A percentile compares a stretch with the other conserved stretches of the same genome.
These are phyloP conservation scores for Oryzaephilus surinamensis DNA, from an alignment of 1,140 invertebrate genomes.

Conservation along the genomic window DNA sequence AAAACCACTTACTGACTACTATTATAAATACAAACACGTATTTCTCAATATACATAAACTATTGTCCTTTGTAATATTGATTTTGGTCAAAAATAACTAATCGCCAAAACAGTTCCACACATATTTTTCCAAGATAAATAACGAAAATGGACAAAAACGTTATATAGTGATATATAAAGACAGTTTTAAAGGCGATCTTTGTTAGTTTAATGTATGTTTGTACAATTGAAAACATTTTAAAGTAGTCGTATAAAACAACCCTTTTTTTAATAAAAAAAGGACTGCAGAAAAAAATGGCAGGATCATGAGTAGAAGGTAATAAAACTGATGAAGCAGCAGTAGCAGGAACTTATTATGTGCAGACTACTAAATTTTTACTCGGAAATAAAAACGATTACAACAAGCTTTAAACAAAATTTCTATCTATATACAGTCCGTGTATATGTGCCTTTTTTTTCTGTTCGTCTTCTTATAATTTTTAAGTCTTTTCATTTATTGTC, in stretches of 20 bases:
- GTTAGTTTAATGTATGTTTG: slow-evolving; percentile 19
- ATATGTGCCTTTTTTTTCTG: no score
- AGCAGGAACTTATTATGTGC: no score
- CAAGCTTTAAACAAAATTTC: slow-evolving; percentile 1
- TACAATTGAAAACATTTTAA: slow-evolving; percentile 18
- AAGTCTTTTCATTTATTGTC: no score
- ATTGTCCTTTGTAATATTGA: slow-evolving; percentile 16
- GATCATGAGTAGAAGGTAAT: no score
- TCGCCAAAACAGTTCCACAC: slow-evolving; percentile 2
- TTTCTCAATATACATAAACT: slow-evolving; percentile 7
- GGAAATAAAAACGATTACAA: slow-evolving; percentile 1
- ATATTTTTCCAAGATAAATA: not conserved
- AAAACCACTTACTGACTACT: slow-evolving; percentile 30
- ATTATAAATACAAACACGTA: slow-evolving; percentile 31
- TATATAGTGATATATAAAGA: slow-evolving; percentile 6
- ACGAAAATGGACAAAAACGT: slow-evolving; percentile 7
- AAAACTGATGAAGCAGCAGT: slow-evolving; percentile 1
- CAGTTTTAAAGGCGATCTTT: slow-evolving; percentile 15
- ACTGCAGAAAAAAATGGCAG: slow-evolving; percentile 5
- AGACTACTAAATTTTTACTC: slow-evolving; percentile 1
- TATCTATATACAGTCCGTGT: no score
- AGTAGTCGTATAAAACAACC: slow-evolving; percentile 13
- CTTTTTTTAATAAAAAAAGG: slow-evolving; percentile 13
- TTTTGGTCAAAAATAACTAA: slow-evolving; percentile 8
- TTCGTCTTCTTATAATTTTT: no score